phyloP scores from a whole-genome alignment of 2,888 invertebrate genomes.

The Mantis religiosa region DNA sequence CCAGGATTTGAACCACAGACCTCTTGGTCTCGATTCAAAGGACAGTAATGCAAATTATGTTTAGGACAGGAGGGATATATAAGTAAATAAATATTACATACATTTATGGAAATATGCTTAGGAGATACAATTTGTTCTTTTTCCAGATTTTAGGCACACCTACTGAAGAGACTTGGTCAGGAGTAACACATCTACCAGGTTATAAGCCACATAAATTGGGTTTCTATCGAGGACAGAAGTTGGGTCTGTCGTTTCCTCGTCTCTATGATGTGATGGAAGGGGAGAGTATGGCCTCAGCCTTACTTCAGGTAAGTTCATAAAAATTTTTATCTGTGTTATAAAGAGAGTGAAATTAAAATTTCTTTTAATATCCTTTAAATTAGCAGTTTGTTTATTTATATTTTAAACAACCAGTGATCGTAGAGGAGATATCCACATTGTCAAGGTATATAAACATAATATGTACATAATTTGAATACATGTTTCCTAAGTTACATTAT shows the following conservation, averaged over 20 bases:
- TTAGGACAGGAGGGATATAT: neutral
- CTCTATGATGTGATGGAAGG: conserved; percentile 83
- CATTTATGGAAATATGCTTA: no score
- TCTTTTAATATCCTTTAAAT: no score
- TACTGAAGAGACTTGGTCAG: conserved; percentile 88
- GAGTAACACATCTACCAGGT: conserved; percentile 81
- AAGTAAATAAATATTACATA: no score
- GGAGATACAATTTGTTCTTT: neutral
- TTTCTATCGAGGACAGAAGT: conserved; percentile 67
- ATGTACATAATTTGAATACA: no score
- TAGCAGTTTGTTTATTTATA: no score
- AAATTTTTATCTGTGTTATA: no score
- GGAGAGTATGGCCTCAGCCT: conserved; percentile 78
- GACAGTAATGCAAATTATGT: neutral
- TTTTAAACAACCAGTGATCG: no score
- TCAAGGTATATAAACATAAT: no score
- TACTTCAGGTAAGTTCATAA: conserved; percentile 55
- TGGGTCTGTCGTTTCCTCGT: conserved; percentile 84
- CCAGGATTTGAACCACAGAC: no score
- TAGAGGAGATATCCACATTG: no score
- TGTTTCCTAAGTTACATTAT: no score
- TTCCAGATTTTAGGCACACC: conserved; percentile 87
- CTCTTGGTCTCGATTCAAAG: neutral
- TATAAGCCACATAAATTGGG: conserved; percentile 73
- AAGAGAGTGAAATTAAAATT: no score